Percentiles rank a stretch among this genome's conserved stretches.
Evolutionary conservation across 1,140 invertebrate species (phyloP).

Genomic region (Maniola jurtina): DNA sequence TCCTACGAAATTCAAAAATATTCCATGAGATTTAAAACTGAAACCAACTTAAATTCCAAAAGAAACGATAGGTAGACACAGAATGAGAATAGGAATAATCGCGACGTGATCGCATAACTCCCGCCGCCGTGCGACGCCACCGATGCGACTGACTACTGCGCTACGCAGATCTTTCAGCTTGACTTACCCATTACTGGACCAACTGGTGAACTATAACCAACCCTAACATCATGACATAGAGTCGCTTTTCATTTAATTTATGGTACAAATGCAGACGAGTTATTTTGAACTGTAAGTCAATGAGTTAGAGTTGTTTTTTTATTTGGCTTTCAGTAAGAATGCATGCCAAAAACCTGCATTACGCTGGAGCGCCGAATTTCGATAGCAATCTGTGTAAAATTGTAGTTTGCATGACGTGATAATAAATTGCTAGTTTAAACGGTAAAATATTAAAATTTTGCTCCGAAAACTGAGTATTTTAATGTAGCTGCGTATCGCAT

Average conservation of each 20-base stretch:
- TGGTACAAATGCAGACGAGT: background rate
- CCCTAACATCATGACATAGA: background rate
- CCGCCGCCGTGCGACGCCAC: background rate
- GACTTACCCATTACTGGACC: background rate
- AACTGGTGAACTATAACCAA: background rate
- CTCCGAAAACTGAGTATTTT: background rate
- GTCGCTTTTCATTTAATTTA: background rate
- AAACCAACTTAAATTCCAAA: background rate
- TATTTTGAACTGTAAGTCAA: background rate
- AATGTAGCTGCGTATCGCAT: background rate
- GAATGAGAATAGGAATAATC: background rate
- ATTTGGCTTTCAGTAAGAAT: too few relatives aligned
- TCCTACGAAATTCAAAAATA: too few relatives aligned
- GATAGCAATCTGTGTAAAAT: constrained; percentile 1
- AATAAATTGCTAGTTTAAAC: background rate
- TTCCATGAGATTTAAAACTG: background rate
- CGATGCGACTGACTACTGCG: too few relatives aligned
- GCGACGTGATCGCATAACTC: background rate
- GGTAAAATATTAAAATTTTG: background rate
- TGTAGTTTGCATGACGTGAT: background rate
- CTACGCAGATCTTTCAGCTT: too few relatives aligned
- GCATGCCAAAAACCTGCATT: too few relatives aligned
- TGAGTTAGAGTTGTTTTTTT: too few relatives aligned
- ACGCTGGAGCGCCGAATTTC: background rate
- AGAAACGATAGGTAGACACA: background rate